A percentile compares a stretch with the other conserved stretches of the same genome.
phyloP scores from a whole-genome alignment of 2,888 invertebrate genomes.

The Ctena decussata region DNA sequence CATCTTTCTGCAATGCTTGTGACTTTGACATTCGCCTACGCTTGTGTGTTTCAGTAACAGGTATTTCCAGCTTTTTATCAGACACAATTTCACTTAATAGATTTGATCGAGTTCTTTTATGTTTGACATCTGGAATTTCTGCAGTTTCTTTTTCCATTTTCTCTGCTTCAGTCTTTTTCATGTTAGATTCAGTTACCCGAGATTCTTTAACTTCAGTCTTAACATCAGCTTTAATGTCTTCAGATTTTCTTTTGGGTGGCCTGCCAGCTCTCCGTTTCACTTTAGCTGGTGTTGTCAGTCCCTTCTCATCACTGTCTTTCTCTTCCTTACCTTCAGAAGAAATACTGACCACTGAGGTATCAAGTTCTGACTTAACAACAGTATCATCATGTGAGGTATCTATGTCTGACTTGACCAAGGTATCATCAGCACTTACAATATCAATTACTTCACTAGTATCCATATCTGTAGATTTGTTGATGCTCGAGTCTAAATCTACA shows the following conservation, averaged over 20 bases:
- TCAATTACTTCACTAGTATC: conserved; percentile 34
- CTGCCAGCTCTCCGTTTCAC: neutral
- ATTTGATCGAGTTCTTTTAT: neutral
- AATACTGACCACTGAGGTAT: neutral
- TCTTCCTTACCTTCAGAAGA: neutral
- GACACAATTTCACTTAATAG: too few species aligned
- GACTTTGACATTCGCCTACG: too few species aligned
- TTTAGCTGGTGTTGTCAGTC: neutral
- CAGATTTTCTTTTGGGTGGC: neutral
- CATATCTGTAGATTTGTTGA: neutral
- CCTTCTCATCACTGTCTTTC: too few species aligned
- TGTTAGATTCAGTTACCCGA: neutral
- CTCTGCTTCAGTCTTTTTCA: neutral
- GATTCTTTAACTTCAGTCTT: neutral
- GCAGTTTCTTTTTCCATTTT: neutral
- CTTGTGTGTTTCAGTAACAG: too few species aligned
- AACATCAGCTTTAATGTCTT: too few species aligned
- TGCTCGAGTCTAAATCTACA: neutral
- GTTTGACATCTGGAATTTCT: neutral
- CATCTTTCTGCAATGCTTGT: too few species aligned
- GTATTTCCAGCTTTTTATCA: too few species aligned
- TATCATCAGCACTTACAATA: conserved; percentile 35
- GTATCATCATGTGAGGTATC: conserved; percentile 25
- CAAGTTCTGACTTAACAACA: conserved; percentile 33
- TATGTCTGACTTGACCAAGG: conserved; percentile 39